Percentiles rank a stretch among this genome's conserved stretches.
phyloP scores from a whole-genome alignment of 2,888 invertebrate genomes.

The Caenorhabditis doughertyi region DNA sequence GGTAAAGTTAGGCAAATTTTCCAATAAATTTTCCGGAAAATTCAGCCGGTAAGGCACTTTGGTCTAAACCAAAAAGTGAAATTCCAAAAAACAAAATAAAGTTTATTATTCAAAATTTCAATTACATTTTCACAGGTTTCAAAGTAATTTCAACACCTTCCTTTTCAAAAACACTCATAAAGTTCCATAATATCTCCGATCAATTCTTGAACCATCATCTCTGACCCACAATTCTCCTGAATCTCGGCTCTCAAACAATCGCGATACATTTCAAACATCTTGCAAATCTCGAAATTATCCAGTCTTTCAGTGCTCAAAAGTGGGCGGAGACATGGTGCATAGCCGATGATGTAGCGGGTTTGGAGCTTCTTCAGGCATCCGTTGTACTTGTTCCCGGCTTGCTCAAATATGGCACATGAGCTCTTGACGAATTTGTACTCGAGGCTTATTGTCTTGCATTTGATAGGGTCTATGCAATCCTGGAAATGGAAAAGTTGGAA shows the following conservation, averaged over 20 bases:
- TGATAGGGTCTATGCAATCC: conserved; percentile 30
- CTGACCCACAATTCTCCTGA: neutral
- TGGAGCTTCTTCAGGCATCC: conserved; percentile 31
- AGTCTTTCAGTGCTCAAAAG: neutral
- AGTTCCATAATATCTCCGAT: conserved; percentile 11
- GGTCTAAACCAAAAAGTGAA: too few species aligned
- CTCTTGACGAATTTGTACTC: conserved; percentile 31
- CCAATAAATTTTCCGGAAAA: too few species aligned
- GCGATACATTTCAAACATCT: conserved; percentile 6
- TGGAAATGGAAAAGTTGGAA: neutral
- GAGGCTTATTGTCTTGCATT: conserved; percentile 24
- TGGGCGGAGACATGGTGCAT: conserved; percentile 11
- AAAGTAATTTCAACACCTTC: too few species aligned
- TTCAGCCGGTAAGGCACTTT: too few species aligned
- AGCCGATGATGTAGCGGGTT: conserved; percentile 13
- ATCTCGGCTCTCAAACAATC: conserved; percentile 7
- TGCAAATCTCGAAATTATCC: conserved; percentile 1
- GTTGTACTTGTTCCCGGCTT: conserved; percentile 8
- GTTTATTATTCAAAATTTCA: too few species aligned
- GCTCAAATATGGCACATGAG: conserved; percentile 8
- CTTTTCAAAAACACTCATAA: conserved; percentile 11
- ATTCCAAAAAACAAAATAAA: too few species aligned
- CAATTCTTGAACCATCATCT: conserved; percentile 15
- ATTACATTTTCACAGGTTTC: too few species aligned
- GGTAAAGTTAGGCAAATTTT: too few species aligned